A percentile compares a stretch with the other conserved stretches of the same genome.
phyloP scores from a whole-genome alignment of 2,113 vertebrate species.

The Kobus ellipsiprymnus region DNA sequence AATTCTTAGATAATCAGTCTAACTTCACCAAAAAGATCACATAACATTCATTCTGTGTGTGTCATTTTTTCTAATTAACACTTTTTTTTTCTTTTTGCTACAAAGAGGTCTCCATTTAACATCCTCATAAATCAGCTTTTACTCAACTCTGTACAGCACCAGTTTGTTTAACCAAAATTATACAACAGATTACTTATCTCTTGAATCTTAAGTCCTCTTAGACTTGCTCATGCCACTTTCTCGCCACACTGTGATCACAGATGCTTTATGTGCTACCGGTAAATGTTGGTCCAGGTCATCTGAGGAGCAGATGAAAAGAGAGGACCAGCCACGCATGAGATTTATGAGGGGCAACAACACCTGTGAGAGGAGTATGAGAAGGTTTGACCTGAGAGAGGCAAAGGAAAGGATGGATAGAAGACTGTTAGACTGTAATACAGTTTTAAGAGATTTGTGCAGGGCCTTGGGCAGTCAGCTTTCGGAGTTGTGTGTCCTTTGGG shows the following conservation, averaged over 20 bases:
- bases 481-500: not conserved
- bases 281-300: not conserved
- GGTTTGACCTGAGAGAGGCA: not conserved
- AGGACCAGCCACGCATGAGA: not conserved
- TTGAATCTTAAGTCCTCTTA: not conserved
- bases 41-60: not conserved
- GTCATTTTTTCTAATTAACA: not conserved
- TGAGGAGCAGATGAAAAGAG: not conserved
- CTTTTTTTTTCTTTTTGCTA: not conserved
- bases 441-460: not conserved
- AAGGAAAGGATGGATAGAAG: not conserved
- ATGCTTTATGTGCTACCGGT: not conserved
- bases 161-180: not conserved
- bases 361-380: not conserved
- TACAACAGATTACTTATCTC: not conserved
- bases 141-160: not conserved
- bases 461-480: not conserved
- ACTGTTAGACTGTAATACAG: not conserved
- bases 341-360: not conserved
- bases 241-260: not conserved
- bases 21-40: not conserved
- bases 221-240: not conserved
- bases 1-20: not conserved
- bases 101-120: not conserved
- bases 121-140: not conserved